These are phyloP conservation scores for Panurus biarmicus DNA, from an alignment of 2,113 vertebrate species.

Conservation along the genomic window DNA sequence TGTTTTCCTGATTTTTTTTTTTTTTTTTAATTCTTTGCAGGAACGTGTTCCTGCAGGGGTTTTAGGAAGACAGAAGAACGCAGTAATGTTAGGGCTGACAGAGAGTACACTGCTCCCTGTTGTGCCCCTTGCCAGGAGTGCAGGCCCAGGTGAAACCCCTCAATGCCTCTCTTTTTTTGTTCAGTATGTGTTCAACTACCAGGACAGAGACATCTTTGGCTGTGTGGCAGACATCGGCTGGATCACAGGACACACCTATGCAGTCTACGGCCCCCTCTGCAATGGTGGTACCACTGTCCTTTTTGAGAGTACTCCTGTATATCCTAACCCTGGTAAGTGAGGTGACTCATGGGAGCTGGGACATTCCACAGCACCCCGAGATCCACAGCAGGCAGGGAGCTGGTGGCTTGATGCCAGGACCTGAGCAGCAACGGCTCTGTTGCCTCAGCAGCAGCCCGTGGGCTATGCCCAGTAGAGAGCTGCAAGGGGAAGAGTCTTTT, in stretches of 20 bases:
- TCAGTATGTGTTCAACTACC: slow-evolving; percentile 78
- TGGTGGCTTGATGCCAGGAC: neutral
- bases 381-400: neutral
- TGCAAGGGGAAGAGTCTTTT: neutral
- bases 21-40: neutral
- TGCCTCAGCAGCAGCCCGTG: fast-evolving
- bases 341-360: neutral
- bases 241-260: slow-evolving; percentile 82
- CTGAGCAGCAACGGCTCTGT: neutral
- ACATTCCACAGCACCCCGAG: neutral
- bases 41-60: neutral
- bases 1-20: neutral
- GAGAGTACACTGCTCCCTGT: neutral
- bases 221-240: slow-evolving; percentile 81
- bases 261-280: slow-evolving; percentile 76
- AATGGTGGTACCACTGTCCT: slow-evolving; percentile 80
- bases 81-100: neutral
- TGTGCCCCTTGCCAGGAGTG: neutral
- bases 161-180: neutral
- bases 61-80: neutral
- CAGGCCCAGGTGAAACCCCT: neutral
- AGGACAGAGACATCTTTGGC: slow-evolving; percentile 79
- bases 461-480: neutral
- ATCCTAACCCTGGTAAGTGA: slow-evolving; percentile 71
- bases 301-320: slow-evolving; percentile 78